Evolutionary conservation across 2,113 vertebrate species (phyloP), one percentile per base, ranked within the genome.

Genomic region (Podarcis raffonei): DNA sequence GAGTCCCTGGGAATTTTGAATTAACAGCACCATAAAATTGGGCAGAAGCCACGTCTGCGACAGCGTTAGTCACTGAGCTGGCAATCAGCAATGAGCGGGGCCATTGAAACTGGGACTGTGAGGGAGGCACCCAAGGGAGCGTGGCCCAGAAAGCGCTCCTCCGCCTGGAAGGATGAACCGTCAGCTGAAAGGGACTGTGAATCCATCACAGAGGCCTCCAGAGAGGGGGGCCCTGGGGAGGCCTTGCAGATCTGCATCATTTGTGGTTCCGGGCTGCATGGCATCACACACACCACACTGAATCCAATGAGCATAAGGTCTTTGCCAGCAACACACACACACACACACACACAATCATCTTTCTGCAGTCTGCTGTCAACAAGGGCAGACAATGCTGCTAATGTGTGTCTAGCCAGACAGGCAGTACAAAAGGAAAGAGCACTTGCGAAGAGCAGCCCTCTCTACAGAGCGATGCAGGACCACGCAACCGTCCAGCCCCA

Each of bases 51-150:
- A 0, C 65, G 32, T 85, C 83, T 85, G 76, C 32, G 48, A 48
- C 62, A 77, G 18, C 23, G 16, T 84, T 11, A 59, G 83, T 85
- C 76, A 68, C 62, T 84, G 72, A 78, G 87, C 72, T 78, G 81
- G 87, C 72, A 85, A 62, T 62, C 65, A 27, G 48, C 20, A 4
- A 32, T 57, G 27, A 35, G 18, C 27, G 7, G 76, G 75, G 66
- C 65, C 66, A n/a, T 1, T 25, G 88, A 79, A 72, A 71, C 2
- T 18, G 88, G 62, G 88, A 59, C 25, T 1, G 66, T 8, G 25
- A 1, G 32, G 12, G 66, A 62, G 66, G 74, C 62, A 69, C 82
- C 66, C 12, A 32, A 20, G 88, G 88, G 88, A 89, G 68, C 27
- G 11, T 6, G 74, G 75, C 66, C 75, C 42, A 71, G 59, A 84